A percentile compares a stretch with the other conserved stretches of the same genome.
These are phyloP conservation scores for Pandion haliaetus DNA, from an alignment of 2,113 vertebrate genomes.

Conservation along the genomic window DNA sequence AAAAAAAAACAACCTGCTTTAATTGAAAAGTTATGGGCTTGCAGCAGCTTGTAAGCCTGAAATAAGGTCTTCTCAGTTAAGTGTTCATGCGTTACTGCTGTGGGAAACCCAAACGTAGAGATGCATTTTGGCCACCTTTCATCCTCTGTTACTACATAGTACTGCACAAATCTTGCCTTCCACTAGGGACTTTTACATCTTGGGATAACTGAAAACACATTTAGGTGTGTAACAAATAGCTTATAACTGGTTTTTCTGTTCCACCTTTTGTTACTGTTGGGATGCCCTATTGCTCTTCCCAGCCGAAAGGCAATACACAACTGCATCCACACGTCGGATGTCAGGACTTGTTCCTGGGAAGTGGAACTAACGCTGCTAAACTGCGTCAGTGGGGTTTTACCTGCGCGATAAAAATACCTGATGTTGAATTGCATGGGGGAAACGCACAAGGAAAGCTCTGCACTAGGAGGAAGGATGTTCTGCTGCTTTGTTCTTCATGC, in stretches of 20 bases:
- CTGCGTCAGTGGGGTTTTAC: background rate
- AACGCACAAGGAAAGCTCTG: background rate
- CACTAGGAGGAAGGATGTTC: background rate
- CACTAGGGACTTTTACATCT: background rate
- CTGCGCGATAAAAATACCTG: background rate
- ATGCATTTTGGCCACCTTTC: background rate
- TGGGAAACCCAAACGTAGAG: background rate
- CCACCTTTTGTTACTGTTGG: background rate
- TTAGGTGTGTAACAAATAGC: background rate
- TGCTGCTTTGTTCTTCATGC: background rate
- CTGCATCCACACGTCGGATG: accelerated
- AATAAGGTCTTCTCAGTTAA: background rate
- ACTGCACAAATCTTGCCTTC: background rate
- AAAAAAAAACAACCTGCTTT: background rate
- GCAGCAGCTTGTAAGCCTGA: background rate
- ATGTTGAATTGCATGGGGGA: background rate
- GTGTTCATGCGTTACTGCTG: background rate
- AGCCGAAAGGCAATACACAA: background rate
- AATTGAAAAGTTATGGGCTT: background rate
- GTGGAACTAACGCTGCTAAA: background rate
- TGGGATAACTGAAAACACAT: background rate
- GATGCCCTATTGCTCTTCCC: background rate
- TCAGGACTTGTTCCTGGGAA: background rate
- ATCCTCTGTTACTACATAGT: background rate
- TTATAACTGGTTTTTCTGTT: background rate